Evolutionary conservation across 2,888 invertebrate species (phyloP).

Genomic region (Heteromyza rotundicornis): DNA sequence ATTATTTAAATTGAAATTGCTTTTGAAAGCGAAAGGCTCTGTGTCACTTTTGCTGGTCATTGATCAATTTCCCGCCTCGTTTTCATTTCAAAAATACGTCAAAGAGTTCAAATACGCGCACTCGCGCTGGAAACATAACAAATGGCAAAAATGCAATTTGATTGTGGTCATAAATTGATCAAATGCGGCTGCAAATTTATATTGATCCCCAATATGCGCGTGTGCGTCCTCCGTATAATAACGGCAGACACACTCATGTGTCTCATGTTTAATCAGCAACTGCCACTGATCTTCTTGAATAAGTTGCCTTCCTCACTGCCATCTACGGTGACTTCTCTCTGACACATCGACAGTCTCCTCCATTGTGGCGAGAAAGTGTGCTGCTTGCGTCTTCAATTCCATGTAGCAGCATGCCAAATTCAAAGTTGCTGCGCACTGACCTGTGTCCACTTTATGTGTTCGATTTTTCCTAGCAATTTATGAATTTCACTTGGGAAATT

Average conservation of each 20-base stretch:
- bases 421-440: neutral
- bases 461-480: neutral
- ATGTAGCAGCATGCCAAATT: neutral
- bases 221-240: neutral
- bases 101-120: neutral
- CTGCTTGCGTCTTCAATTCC: neutral
- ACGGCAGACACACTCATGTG: neutral
- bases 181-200: neutral
- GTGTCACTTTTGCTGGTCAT: no score
- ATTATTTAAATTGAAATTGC: no score
- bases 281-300: neutral
- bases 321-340: no score
- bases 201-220: neutral
- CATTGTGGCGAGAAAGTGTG: constrained; percentile 1
- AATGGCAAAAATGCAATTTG: neutral
- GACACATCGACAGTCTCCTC: no score
- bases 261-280: neutral
- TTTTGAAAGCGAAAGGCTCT: no score
- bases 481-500: neutral
- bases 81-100: no score
- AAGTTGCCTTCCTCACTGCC: no score
- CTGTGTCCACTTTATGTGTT: neutral
- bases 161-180: neutral
- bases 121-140: no score
- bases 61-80: no score